Conservation (phyloP, 2,888 invertebrate genomes). For the Pheosia gnoma region DNA sequence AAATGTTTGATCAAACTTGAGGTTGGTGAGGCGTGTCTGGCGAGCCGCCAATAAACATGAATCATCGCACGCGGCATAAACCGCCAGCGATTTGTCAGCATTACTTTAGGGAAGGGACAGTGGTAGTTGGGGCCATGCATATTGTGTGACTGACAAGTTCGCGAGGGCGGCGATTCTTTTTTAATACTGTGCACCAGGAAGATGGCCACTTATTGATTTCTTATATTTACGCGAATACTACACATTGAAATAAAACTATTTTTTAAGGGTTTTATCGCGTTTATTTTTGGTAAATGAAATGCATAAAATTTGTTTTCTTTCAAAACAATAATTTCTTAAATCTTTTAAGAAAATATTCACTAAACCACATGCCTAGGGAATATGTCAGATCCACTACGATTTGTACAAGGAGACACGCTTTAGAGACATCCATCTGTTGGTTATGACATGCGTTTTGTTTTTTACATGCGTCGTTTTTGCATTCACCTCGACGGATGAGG, state of each 20-base stretch:
- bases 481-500: slow-evolving; percentile 11
- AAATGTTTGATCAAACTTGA: slow-evolving; percentile 41
- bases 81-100: slow-evolving; percentile 75
- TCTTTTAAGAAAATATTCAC: background rate
- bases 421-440: slow-evolving; percentile 21
- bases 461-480: slow-evolving; percentile 26
- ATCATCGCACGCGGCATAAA: slow-evolving; percentile 69
- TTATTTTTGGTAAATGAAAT: too few species aligned
- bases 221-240: too few species aligned
- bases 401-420: background rate
- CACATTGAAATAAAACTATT: too few species aligned
- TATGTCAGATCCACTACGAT: background rate
- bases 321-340: too few species aligned
- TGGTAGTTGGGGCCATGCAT: slow-evolving; percentile 28
- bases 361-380: background rate
- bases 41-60: slow-evolving; percentile 68
- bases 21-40: slow-evolving; percentile 54
- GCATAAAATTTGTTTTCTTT: too few species aligned
- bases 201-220: too few species aligned
- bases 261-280: too few species aligned
- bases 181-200: too few species aligned
- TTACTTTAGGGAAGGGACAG: slow-evolving; percentile 50
- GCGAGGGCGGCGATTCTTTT: slow-evolving; percentile 1
- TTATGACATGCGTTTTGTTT: slow-evolving; percentile 40
- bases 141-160: slow-evolving; percentile 29